Percentiles rank a stretch among this genome's conserved stretches.
phyloP scores from a whole-genome alignment of 2,113 vertebrate genomes.

The Seriola aureovittata region DNA sequence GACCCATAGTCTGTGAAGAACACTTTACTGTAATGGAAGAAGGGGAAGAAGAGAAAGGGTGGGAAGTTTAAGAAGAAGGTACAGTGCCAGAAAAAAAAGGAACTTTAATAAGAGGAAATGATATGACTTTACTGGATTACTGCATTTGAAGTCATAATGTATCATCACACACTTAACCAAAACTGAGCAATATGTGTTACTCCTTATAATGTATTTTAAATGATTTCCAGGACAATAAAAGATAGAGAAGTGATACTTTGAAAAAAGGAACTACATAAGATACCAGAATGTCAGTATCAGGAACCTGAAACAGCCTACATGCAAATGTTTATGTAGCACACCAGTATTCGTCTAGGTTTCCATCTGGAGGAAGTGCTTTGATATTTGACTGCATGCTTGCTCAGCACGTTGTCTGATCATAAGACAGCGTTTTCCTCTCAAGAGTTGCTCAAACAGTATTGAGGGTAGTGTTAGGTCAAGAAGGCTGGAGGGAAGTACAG shows the following conservation, averaged over 20 bases:
- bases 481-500: conserved; percentile 60
- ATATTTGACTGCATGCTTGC: conserved; percentile 42
- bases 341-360: conserved; percentile 29
- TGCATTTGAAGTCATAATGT: background rate
- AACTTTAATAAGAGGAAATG: background rate
- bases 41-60: background rate
- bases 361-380: conserved; percentile 57
- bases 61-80: background rate
- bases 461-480: conserved; percentile 23
- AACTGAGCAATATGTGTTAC: background rate
- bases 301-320: conserved; percentile 42
- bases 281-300: conserved; percentile 15
- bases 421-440: conserved; percentile 48
- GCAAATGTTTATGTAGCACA: conserved; percentile 13
- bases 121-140: background rate
- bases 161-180: background rate
- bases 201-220: background rate
- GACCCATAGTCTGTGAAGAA: conserved; percentile 99
- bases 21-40: conserved; percentile 87
- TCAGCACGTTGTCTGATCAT: conserved; percentile 68
- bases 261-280: conserved; percentile 54
- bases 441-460: conserved; percentile 23
- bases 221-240: background rate
- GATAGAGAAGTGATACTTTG: conserved; percentile 63
- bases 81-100: background rate